Base-by-base conservation (phyloP, 2,888 invertebrate genomes). In the Gryllus longicercus region DNA sequence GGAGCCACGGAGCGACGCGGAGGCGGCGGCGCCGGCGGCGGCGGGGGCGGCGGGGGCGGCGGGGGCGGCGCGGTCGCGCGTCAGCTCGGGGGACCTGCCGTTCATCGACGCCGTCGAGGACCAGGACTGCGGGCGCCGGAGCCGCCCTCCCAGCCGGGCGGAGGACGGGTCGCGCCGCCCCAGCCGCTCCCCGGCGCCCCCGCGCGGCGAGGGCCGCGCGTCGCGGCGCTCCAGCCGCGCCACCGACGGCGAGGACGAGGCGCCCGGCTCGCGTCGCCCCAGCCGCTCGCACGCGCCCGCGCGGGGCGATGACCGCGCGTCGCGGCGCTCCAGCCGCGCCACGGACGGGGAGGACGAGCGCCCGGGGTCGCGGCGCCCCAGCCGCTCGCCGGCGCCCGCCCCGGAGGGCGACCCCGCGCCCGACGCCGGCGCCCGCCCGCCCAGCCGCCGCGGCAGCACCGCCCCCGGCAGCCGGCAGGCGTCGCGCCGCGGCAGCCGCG, bases 381-480 rank as follows among this genome's bases (percentile, higher is more conserved):
- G 38, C 38, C 38, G 38, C 8, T 38, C 38, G 38, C 38, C 38
- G 5, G 38, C 38, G 38, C 38, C 38, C 38, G 8, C 8, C 38
- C 21, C 12, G 12, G 75, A 14, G 23, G 14, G 14, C 2, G 14
- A 23, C 2, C 2, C 23, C 14, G 21, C n/a, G 11, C 2, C 18
- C n/a, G n/a, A 16, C 8, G 75, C 75, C 75, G n/a, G 14, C 21
- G 75, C 16, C 14, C n/a, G 21, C 16, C 50, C n/a, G 50, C 14
- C 38, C 77, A 77, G 77, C 50, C 50, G 77, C 77, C n/a, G 77
- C 16, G 77, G 14, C 14, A 16, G 50, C 38, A 11, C 49, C 77
- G 49, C 50, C n/a, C n/a, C 77, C 25, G 49, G 77, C 50, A 77
- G 50, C 50, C n/a, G 50, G 4, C 12, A 21, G 49, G 23, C 50